Conservation (phyloP, 2,113 vertebrate species). For the Antigone vipio region DNA sequence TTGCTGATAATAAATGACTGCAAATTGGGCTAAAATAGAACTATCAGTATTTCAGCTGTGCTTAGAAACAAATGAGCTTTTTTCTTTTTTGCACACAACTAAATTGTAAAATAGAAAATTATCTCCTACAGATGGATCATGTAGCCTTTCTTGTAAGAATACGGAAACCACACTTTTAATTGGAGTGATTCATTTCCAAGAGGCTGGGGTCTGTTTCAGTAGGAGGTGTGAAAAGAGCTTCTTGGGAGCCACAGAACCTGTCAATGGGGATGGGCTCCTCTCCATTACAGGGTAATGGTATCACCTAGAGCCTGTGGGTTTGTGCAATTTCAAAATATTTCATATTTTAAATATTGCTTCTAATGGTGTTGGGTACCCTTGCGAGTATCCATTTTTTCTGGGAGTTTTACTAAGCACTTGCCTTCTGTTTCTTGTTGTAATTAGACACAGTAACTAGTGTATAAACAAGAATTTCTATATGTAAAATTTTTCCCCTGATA, state of each 20-base stretch:
- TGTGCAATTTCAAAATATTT: not conserved
- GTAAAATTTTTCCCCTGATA: not conserved
- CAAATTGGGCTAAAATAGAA: not conserved
- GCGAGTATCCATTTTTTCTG: not conserved
- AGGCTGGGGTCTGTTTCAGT: not conserved
- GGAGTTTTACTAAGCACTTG: not conserved
- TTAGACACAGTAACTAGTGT: not conserved
- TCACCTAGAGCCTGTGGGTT: not conserved
- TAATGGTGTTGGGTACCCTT: not conserved
- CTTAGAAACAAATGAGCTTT: not conserved
- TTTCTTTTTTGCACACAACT: not conserved
- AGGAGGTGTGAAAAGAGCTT: not conserved
- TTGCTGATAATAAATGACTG: not conserved
- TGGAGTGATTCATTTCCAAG: not conserved
- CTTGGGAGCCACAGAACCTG: not conserved
- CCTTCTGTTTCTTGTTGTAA: not conserved
- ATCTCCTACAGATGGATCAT: not conserved
- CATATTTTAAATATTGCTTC: not conserved
- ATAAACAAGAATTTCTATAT: not conserved
- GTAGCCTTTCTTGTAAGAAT: not conserved
- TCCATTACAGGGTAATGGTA: not conserved
- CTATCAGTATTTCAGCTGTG: not conserved
- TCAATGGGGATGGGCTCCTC: not conserved
- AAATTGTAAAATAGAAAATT: not conserved
- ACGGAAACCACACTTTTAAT: not conserved